phyloP scores from a whole-genome alignment of 2,888 invertebrate genomes.

The Mythimna pallens region DNA sequence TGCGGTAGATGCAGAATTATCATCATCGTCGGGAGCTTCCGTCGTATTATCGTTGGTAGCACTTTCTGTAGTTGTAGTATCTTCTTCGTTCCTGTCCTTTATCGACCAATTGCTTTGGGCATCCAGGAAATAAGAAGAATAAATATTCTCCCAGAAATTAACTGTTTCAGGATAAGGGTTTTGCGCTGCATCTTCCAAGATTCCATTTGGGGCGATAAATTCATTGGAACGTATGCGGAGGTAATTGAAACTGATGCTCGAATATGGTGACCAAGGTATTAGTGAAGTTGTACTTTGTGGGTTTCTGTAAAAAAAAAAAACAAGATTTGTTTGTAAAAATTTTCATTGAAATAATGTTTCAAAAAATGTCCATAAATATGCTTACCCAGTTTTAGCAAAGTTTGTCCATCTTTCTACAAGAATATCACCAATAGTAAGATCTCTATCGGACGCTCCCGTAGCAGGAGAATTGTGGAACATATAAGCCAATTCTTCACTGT shows the following conservation, averaged over 20 bases:
- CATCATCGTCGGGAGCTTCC: constrained; percentile 40
- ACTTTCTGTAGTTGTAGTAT: constrained; percentile 21
- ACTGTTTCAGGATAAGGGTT: constrained; percentile 76
- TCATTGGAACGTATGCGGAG: constrained; percentile 73
- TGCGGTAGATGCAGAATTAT: constrained; percentile 76
- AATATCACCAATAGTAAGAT: constrained; percentile 75
- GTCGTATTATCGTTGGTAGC: neutral
- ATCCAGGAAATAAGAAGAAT: constrained; percentile 78
- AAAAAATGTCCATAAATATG: neutral
- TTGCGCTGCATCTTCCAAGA: constrained; percentile 70
- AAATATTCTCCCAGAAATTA: constrained; percentile 81
- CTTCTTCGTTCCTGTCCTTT: constrained; percentile 66
- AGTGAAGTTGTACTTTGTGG: constrained; percentile 76
- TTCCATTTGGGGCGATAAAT: constrained; percentile 67
- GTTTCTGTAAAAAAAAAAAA: constrained; percentile 73
- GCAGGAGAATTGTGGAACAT: constrained; percentile 73
- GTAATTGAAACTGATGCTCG: constrained; percentile 63
- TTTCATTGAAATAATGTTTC: neutral
- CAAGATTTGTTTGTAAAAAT: neutral
- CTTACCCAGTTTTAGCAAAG: constrained; percentile 83
- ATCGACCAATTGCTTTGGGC: constrained; percentile 77
- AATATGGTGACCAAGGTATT: constrained; percentile 77
- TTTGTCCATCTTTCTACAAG: constrained; percentile 84
- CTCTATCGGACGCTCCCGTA: constrained; percentile 61
- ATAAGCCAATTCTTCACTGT: constrained; percentile 83